A percentile compares a stretch with the other conserved stretches of the same genome.
Evolutionary conservation across 2,888 invertebrate species (phyloP).

Genomic region (Dendrolimus pini): DNA sequence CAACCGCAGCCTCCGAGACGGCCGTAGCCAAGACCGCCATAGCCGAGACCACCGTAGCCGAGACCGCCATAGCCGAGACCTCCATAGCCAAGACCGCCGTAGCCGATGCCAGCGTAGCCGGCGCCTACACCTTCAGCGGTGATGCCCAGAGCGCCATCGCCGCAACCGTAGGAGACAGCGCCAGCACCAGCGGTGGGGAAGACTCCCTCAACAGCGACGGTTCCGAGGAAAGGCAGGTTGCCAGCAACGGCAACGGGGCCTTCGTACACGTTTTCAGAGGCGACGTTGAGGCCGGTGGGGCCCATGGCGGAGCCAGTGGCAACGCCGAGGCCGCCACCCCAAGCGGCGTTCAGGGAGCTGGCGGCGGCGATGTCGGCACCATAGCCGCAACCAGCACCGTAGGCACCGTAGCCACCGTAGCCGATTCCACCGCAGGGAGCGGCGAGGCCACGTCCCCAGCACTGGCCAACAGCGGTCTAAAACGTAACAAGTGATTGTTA

Average conservation of each 20-base stretch:
- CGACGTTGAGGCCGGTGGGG: conserved; percentile 11
- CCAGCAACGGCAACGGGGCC: conserved; percentile 23
- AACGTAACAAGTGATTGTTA: no score
- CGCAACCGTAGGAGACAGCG: conserved; percentile 24
- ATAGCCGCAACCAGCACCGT: conserved; percentile 4
- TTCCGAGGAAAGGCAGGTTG: conserved; percentile 30
- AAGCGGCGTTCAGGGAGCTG: conserved; percentile 2
- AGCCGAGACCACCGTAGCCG: conserved; percentile 4
- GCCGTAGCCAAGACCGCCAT: conserved; percentile 3
- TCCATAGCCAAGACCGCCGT: conserved; percentile 3
- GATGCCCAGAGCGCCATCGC: conserved; percentile 18
- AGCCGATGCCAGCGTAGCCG: conserved; percentile 3
- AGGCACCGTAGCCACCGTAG: conserved; percentile 1
- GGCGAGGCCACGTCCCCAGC: conserved; percentile 2
- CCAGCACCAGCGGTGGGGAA: conserved; percentile 25
- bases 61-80: neutral
- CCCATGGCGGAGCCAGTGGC: neutral
- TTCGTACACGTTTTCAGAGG: conserved; percentile 23
- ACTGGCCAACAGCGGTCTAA: neutral
- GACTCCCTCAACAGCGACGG: conserved; percentile 26
- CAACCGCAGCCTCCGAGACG: neutral
- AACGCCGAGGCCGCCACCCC: conserved; percentile 12
- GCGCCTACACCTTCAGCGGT: conserved; percentile 8
- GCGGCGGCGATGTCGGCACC: conserved; percentile 1
- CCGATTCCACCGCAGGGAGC: neutral